These are phyloP conservation scores for Bubo blakistoni DNA, from an alignment of 2,113 vertebrate species.

Conservation along the genomic window DNA sequence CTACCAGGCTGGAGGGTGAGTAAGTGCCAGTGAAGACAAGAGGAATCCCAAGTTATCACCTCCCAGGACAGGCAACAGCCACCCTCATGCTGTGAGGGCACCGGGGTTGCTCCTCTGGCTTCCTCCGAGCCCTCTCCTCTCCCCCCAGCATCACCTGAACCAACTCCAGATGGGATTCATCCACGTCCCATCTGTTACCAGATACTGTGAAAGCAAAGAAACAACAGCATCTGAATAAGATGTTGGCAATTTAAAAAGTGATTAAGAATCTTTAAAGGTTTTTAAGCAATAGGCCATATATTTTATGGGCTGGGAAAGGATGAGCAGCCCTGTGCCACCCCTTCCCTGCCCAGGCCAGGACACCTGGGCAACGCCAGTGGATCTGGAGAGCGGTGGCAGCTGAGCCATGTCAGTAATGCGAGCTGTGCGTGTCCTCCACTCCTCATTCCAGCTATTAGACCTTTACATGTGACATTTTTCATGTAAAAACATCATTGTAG, in stretches of 20 bases:
- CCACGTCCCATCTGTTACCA: neutral
- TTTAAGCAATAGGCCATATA: neutral
- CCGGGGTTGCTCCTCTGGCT: neutral
- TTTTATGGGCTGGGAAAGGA: neutral
- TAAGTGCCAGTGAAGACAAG: neutral
- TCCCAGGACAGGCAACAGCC: neutral
- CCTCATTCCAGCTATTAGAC: neutral
- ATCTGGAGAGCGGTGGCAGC: neutral
- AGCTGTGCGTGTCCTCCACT: neutral
- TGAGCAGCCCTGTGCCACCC: neutral
- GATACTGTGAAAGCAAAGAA: neutral
- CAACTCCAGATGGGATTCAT: neutral
- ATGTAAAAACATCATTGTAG: neutral
- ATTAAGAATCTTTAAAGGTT: neutral
- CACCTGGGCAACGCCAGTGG: neutral
- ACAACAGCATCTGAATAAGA: neutral
- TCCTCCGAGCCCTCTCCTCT: neutral
- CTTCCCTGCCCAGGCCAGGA: neutral
- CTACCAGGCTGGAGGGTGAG: neutral
- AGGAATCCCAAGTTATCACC: neutral
- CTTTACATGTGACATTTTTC: neutral
- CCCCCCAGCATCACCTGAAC: neutral
- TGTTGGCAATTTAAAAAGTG: neutral
- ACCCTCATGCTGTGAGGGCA: neutral
- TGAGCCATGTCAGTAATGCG: rapidly evolving